Base-by-base conservation (phyloP, 2,797 vertebrate genomes). In the Schizothorax lantsangensis region DNA sequence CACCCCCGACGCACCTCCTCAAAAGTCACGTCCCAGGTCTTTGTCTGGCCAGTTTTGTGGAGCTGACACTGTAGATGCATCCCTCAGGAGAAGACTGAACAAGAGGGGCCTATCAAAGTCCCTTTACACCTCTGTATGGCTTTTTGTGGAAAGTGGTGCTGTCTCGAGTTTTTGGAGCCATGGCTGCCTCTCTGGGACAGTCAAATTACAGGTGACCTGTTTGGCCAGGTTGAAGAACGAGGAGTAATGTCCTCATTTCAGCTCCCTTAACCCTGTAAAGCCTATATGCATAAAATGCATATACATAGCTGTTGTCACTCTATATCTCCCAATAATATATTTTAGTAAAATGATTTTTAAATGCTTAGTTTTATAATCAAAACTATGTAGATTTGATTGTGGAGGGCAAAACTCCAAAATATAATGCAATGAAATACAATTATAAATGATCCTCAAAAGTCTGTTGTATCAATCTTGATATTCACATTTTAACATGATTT, bases 141-240 rank as follows among this genome's bases (percentile, higher is more conserved):
- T 84, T 81, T 86, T 86, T 90, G 69, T 87, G 66, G 68, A 81
- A 52, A 62, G 66, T 68, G 75, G 52, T 77, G 45, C 71, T 33
- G 64, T 88, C 54, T 88, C 57, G 33, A 73, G 80, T 33, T 66
- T 90, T 68, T 87, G 82, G 83, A 88, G 49, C 69, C 36, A 43
- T 17, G 54, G 49, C 64, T n/a, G 69, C 71, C 84, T 86, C 86
- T 62, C 12, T 59, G 84, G 79, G 88, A 85, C 85, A 87, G 59
- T 90, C 85, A 89, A 82, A 89, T 90, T 88, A 88, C 80, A 89
- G 72, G 82, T 62, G 82, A 72, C 15, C 49, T 68, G 45, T 84
- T 85, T 78, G 62, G 57, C 33, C 71, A 78, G 71, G 68, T 38
- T 86, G 52, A 72, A 36, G 59, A 86, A 66, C 15, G 1, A 23